Base-by-base conservation (phyloP, 2,888 invertebrate genomes). In the Merodon equestris region DNA sequence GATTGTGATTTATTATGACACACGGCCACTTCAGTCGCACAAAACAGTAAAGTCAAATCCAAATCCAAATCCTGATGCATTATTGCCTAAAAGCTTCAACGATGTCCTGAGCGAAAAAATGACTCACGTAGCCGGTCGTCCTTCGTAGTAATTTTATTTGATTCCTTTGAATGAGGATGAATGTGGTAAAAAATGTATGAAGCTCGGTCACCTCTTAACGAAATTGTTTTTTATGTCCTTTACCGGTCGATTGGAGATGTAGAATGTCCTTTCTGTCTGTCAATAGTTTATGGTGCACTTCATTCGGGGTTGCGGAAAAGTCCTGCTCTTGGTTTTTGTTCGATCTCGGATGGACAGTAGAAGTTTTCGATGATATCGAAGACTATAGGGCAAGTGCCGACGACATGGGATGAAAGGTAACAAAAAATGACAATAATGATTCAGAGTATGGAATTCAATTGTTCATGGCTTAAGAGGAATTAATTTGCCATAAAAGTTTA, bases 1-100 rank as follows among this genome's bases (percentile, higher is more conserved):
- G 81, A 81, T 81, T 81, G 75, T 81, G 75, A 81, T 81, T 81
- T 81, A 81, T 81, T 75, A 81, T 75, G 81, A 81, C 81, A 81
- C 75, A 75, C 14, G 56, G 54, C 58, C 66, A 66, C 74, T 64
- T 64, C 64, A 56, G 50, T 9, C 40, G n/a, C 40, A n/a, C 40
- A 13, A 57, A 14, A 51, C 50, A 45, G 38, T 38, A 27, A 38
- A 45, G 64, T 44, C 51, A 42, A 17, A 63, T 27, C 27, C 47
- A 58, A 64, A 75, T 34, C 68, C 44, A 56, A 77, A 70, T 67
- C 60, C 60, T 74, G 74, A 79, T 70, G 79, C 79, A 79, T 74
- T 79, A 74, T 60, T 47, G 45, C 44, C 68, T 79, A 74, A 79
- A 74, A 56, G 64, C 48, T 63, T 64, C 56, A 58, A 4, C 27